These are phyloP conservation scores for Stenolophus ochropezus DNA, from an alignment of 2,888 invertebrate species.

Conservation along the genomic window DNA sequence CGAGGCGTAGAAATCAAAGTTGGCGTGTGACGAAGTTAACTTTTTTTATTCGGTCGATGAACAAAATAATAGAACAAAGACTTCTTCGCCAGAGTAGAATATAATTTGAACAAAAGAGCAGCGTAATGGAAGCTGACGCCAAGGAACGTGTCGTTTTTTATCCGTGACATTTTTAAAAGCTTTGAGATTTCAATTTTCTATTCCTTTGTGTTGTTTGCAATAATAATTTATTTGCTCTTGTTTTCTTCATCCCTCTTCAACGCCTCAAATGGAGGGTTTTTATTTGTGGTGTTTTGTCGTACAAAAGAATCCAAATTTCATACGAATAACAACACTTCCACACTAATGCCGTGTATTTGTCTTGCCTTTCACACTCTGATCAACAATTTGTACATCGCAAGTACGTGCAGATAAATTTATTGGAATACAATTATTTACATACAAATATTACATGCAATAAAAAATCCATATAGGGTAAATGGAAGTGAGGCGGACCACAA, in stretches of 20 bases:
- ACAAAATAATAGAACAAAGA: conserved; percentile 60
- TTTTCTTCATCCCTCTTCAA: conserved; percentile 31
- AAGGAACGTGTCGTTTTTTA: conserved; percentile 59
- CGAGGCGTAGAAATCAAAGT: conserved; percentile 53
- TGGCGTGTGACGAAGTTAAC: conserved; percentile 57
- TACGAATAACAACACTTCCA: neutral
- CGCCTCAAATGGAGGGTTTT: conserved; percentile 13
- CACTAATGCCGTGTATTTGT: neutral
- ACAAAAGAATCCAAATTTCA: conserved; percentile 41
- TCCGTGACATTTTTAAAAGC: conserved; percentile 59
- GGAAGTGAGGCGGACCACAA: too few relatives aligned
- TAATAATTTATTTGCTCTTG: conserved; percentile 56
- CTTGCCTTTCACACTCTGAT: neutral
- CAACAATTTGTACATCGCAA: neutral
- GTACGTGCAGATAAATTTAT: too few relatives aligned
- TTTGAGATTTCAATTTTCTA: conserved; percentile 59
- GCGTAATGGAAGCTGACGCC: conserved; percentile 59
- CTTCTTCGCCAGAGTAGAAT: conserved; percentile 50
- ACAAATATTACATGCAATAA: too few relatives aligned
- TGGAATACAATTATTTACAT: too few relatives aligned
- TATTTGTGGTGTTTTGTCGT: neutral
- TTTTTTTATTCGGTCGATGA: conserved; percentile 58
- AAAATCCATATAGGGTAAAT: too few relatives aligned
- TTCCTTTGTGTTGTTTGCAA: conserved; percentile 56
- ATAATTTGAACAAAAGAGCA: conserved; percentile 60